These are phyloP conservation scores for Scolopax mira DNA, from an alignment of 2,113 vertebrate species.

Conservation along the genomic window DNA sequence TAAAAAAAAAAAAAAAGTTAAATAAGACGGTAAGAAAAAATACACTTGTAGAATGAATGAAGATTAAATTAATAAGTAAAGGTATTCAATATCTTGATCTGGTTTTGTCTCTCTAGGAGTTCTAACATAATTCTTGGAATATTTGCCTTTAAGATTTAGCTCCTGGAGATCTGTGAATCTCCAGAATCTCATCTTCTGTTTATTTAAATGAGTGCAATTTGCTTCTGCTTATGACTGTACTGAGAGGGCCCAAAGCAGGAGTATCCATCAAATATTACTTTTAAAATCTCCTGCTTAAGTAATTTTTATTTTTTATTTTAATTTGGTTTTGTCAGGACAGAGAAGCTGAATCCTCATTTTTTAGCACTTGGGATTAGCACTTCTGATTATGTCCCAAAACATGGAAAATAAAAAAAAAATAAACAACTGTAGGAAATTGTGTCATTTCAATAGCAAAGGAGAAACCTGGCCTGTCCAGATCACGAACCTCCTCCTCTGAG, in stretches of 20 bases:
- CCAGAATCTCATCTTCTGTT: not conserved
- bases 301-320: constrained; percentile 6
- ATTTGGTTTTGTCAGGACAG: not conserved
- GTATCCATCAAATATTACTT: not conserved
- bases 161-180: not conserved
- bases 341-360: not conserved
- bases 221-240: not conserved
- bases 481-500: not conserved
- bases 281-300: not conserved
- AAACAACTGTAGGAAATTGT: not conserved
- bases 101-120: not conserved
- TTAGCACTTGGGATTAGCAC: not conserved
- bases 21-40: not conserved
- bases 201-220: not conserved
- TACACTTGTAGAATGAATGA: not conserved
- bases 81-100: not conserved
- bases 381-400: not conserved
- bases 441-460: not conserved
- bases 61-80: not conserved
- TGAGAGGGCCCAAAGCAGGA: not conserved
- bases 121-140: not conserved
- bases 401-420: not conserved
- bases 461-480: not conserved
- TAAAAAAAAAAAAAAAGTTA: not conserved
- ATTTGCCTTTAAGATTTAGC: not conserved